These are phyloP conservation scores for Gymnocheta viridis DNA, from an alignment of 2,888 invertebrate genomes.

Conservation along the genomic window DNA sequence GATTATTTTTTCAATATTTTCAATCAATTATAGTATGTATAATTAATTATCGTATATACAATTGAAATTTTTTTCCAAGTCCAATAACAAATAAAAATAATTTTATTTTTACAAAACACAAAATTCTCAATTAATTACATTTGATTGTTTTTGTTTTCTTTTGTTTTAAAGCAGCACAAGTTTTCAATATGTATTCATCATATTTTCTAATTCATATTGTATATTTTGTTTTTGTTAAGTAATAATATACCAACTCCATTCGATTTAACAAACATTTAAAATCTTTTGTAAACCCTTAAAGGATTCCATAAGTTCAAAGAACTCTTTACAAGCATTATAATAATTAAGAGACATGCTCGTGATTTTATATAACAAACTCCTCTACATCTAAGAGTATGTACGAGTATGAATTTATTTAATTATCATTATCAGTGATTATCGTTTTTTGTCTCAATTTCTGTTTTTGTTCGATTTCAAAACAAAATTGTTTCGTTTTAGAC, in stretches of 20 bases:
- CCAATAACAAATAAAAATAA: slow-evolving; percentile 39
- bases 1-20: slow-evolving; percentile 12
- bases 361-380: slow-evolving; percentile 41
- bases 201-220: slow-evolving; percentile 11
- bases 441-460: slow-evolving; percentile 7
- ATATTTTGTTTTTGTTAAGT: slow-evolving; percentile 42
- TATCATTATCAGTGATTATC: slow-evolving; percentile 41
- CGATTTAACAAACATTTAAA: slow-evolving; percentile 49
- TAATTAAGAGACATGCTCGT: slow-evolving; percentile 36
- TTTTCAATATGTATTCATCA: slow-evolving; percentile 55
- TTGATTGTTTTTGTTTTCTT: slow-evolving; percentile 18
- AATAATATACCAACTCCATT: slow-evolving; percentile 60
- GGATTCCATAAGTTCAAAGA: not conserved
- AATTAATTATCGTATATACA: not conserved
- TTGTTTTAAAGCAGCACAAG: slow-evolving; percentile 67
- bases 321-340: slow-evolving; percentile 30
- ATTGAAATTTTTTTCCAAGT: not conserved
- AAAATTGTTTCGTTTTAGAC: slow-evolving; percentile 25
- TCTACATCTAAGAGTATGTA: slow-evolving; percentile 46
- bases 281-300: not conserved
- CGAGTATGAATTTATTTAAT: slow-evolving; percentile 29
- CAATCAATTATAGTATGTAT: slow-evolving; percentile 33
- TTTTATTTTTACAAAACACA: slow-evolving; percentile 21
- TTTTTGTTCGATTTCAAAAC: slow-evolving; percentile 37
- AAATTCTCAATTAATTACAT: slow-evolving; percentile 13